Evolutionary conservation across 35 echinoderm and acorn worm genomes (phyloP), one percentile per base, ranked within the genome.

Genomic region (Lytechinus pictus): DNA sequence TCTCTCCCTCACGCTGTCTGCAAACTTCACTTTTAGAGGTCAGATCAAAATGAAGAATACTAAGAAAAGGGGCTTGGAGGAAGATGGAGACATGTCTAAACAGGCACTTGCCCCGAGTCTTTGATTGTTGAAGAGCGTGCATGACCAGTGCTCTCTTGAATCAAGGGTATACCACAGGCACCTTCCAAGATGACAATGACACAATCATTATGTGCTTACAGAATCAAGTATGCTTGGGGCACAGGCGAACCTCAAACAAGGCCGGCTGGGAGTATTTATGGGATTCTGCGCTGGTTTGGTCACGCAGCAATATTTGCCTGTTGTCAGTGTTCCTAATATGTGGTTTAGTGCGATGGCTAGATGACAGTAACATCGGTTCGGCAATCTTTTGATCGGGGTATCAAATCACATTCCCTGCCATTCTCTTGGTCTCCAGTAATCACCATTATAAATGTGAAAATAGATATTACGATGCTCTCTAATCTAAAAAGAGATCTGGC

Each of bases 181-280:
- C 88, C 88, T 90, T 14, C 88, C 28, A 28, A 14, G 88, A 90
- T 54, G 88, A 90, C 52, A 54, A 90, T 54, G 88, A 90, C 88
- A 90, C 88, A 44, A 54, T 90, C 88, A 90, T 90, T 90, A 90
- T 90, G 88, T 90, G 88, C 88, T 90, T 90, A 52, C 88, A 52
- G 52, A 54, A 90, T 90, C 88, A 90, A 90, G 88, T 54, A 54
- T 90, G 88, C 52, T 54, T 51, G 9, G 52, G 52, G 28, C 88
- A 4, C 88, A 90, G 29, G 44, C 88, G 88, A 16, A 79, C 19
- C 52, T 90, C 88, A 90, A 90, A 90, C 88, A 90, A 52, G 88
- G 29, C 52, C 88, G 52, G 88, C 88, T 54, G 16, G 12, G 88
- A 90, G 29, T 21, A 54, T 54, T 90, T 90, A 54, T 54, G 52